These are phyloP conservation scores for Orthonyx spaldingii DNA, from an alignment of 2,113 vertebrate genomes.

Conservation along the genomic window DNA sequence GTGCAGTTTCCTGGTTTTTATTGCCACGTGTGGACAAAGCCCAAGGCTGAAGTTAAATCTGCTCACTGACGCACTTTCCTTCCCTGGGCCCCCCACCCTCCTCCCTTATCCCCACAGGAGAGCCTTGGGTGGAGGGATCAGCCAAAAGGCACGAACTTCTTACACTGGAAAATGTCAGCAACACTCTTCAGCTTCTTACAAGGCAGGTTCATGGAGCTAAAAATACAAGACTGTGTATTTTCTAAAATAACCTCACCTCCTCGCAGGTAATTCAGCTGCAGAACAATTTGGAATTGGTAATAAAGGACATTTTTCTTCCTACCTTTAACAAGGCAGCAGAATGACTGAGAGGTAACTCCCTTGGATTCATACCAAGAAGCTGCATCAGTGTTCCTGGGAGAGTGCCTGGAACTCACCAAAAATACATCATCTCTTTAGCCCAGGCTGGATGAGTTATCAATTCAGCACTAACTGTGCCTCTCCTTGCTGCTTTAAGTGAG, in stretches of 20 bases:
- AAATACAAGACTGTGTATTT: neutral
- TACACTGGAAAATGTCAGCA: neutral
- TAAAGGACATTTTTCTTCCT: conserved; percentile 15
- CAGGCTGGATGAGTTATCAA: neutral
- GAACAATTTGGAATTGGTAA: conserved; percentile 16
- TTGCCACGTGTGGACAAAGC: neutral
- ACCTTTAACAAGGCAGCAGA: neutral
- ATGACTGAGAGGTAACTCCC: neutral
- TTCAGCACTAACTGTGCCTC: neutral
- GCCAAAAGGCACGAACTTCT: neutral
- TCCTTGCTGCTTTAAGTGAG: neutral
- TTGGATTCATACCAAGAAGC: neutral
- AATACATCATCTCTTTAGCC: neutral
- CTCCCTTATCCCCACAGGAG: neutral
- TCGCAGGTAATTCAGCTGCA: neutral
- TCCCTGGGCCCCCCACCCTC: rapidly evolving
- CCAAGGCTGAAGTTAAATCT: neutral
- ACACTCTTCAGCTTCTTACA: neutral
- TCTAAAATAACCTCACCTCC: neutral
- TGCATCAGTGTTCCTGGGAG: neutral
- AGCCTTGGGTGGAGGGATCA: neutral
- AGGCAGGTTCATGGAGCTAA: neutral
- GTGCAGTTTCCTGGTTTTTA: neutral
- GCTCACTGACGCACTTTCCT: neutral
- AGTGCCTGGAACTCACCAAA: neutral